Percentiles rank a stretch among this genome's conserved stretches.
Evolutionary conservation across 2,888 invertebrate genomes (phyloP).

Genomic region (Andrena marginata): DNA sequence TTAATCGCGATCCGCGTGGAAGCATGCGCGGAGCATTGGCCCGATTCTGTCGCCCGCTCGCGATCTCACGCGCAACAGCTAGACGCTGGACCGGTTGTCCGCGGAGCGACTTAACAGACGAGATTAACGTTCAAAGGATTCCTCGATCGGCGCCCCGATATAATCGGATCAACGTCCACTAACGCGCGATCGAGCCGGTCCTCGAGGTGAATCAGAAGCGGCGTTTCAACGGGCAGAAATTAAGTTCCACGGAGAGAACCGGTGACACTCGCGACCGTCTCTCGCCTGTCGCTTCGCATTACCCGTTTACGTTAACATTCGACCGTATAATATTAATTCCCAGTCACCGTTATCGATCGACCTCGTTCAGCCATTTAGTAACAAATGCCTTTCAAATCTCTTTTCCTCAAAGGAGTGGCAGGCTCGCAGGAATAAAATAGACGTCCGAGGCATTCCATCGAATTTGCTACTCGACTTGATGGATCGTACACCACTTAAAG

Average conservation of each 20-base stretch:
- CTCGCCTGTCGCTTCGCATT: constrained; percentile 5
- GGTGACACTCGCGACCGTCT: background rate
- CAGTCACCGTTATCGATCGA: constrained; percentile 18
- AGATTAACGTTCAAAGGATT: constrained; percentile 60
- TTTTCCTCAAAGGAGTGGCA: background rate
- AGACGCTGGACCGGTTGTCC: constrained; percentile 37
- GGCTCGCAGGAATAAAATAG: too few relatives aligned
- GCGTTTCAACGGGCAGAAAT: constrained; percentile 1
- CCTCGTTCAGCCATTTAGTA: background rate
- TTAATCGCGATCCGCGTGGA: constrained; percentile 40
- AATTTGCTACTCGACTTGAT: background rate
- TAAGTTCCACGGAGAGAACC: background rate
- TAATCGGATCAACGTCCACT: constrained; percentile 78
- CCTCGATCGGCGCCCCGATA: constrained; percentile 63
- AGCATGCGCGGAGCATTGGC: constrained; percentile 12
- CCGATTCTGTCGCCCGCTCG: constrained; percentile 9
- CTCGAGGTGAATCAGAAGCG: constrained; percentile 25
- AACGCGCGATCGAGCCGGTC: constrained; percentile 58
- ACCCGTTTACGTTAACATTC: constrained; percentile 11
- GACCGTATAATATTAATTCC: constrained; percentile 7
- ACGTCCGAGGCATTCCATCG: background rate
- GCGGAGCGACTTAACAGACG: constrained; percentile 20
- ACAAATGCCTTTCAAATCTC: background rate
- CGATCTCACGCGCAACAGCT: constrained; percentile 22
- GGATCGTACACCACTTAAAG: background rate